Evolutionary conservation across 1,140 invertebrate genomes (phyloP).

Genomic region (Achatina immaculata): DNA sequence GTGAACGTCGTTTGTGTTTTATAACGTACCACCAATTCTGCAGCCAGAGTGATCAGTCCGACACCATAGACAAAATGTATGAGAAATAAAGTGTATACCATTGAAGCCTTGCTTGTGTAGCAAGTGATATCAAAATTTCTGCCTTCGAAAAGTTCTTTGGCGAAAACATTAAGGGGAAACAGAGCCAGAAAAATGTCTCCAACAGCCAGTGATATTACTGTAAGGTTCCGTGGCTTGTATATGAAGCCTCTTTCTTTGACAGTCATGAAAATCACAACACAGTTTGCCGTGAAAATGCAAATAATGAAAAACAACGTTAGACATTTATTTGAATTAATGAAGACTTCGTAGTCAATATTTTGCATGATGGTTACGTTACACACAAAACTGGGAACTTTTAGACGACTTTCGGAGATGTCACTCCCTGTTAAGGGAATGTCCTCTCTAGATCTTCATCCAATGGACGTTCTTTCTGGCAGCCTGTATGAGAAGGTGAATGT

Average conservation of each 20-base stretch:
- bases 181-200: constrained; percentile 19
- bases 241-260: background rate
- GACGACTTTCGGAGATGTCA: too few relatives aligned
- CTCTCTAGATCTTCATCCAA: too few relatives aligned
- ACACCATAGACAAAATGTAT: constrained; percentile 12
- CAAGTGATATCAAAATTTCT: background rate
- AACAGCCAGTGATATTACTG: background rate
- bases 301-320: background rate
- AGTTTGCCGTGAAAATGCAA: background rate
- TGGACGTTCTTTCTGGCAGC: too few relatives aligned
- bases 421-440: too few relatives aligned
- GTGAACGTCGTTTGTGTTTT: background rate
- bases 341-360: too few relatives aligned
- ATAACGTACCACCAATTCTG: background rate
- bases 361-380: too few relatives aligned
- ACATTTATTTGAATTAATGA: background rate
- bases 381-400: too few relatives aligned
- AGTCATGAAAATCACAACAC: background rate
- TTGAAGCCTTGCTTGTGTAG: background rate
- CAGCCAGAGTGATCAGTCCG: background rate
- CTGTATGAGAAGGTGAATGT: too few relatives aligned
- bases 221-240: background rate
- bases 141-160: background rate
- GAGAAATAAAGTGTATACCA: background rate
- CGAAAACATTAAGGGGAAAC: background rate